These are phyloP conservation scores for Hypsopygia costalis DNA, from an alignment of 2,888 invertebrate genomes.

Conservation along the genomic window DNA sequence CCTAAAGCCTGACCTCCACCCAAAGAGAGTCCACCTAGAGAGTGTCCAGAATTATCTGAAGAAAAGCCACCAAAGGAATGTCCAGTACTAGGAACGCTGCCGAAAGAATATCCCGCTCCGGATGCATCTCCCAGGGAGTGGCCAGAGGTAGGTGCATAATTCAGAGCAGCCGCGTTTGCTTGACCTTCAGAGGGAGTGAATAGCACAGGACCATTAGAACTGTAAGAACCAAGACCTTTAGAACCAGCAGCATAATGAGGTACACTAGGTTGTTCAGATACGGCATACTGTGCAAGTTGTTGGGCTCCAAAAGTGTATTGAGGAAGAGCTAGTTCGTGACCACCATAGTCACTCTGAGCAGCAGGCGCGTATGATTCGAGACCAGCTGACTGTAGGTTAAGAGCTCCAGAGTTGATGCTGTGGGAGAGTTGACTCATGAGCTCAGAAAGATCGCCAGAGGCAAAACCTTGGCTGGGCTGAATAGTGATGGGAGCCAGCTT, in stretches of 20 bases:
- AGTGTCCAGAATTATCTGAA: constrained; percentile 29
- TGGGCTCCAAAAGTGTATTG: constrained; percentile 51
- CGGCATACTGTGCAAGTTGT: constrained; percentile 49
- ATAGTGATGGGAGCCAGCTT: constrained; percentile 63
- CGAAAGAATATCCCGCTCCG: constrained; percentile 13
- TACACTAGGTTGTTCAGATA: constrained; percentile 45
- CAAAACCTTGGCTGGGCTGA: constrained; percentile 48
- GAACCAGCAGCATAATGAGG: constrained; percentile 62
- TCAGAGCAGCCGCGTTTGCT: constrained; percentile 30
- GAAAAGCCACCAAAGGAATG: constrained; percentile 13
- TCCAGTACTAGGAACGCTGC: constrained; percentile 13
- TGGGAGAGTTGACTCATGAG: constrained; percentile 66
- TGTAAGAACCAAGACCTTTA: constrained; percentile 67
- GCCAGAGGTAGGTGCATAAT: constrained; percentile 41
- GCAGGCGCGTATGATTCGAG: constrained; percentile 52
- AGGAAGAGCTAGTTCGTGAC: constrained; percentile 47
- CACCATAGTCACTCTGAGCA: constrained; percentile 39
- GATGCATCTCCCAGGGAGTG: constrained; percentile 32
- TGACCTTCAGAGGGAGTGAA: constrained; percentile 57
- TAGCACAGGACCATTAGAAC: constrained; percentile 65
- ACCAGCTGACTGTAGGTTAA: constrained; percentile 48
- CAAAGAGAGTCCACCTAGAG: constrained; percentile 25
- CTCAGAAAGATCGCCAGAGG: constrained; percentile 55
- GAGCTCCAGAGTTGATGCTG: constrained; percentile 54
- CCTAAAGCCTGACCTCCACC: constrained; percentile 27